These are phyloP conservation scores for Acronicta psi DNA, from an alignment of 2,888 invertebrate species.

Conservation along the genomic window DNA sequence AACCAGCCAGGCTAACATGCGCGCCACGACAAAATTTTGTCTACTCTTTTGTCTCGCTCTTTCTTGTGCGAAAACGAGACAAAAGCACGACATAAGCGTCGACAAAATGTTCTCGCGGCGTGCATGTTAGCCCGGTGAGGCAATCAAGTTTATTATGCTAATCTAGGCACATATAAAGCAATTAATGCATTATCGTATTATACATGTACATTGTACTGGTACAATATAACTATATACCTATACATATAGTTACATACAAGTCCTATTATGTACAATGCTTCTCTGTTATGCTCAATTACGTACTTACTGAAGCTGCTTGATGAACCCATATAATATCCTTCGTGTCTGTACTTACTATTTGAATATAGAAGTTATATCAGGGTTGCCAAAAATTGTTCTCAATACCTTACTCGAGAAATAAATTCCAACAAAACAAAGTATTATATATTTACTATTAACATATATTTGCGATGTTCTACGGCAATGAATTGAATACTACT, in stretches of 20 bases:
- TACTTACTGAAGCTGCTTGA: slow-evolving; percentile 27
- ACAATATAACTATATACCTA: slow-evolving; percentile 11
- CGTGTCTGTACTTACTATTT: slow-evolving; percentile 19
- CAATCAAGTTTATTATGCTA: slow-evolving; percentile 62
- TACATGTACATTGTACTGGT: slow-evolving; percentile 8
- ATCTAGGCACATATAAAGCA: slow-evolving; percentile 58
- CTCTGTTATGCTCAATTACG: slow-evolving; percentile 33
- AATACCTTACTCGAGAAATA: not conserved
- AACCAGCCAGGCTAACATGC: too few relatives aligned
- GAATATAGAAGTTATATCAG: too few relatives aligned
- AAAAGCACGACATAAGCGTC: too few relatives aligned
- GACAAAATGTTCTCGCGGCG: too few relatives aligned
- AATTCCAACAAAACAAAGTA: not conserved
- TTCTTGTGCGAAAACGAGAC: too few relatives aligned
- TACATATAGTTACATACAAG: not conserved
- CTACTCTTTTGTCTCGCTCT: too few relatives aligned
- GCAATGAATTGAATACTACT: too few relatives aligned
- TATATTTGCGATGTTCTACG: too few relatives aligned
- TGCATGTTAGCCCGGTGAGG: too few relatives aligned
- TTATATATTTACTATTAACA: too few relatives aligned
- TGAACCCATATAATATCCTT: slow-evolving; percentile 25
- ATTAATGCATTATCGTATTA: slow-evolving; percentile 52
- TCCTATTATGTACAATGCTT: slow-evolving; percentile 6
- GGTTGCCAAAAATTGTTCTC: not conserved
- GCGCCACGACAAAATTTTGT: too few relatives aligned